Evolutionary conservation across 1,140 invertebrate species (phyloP), one percentile per base, ranked within the genome.

Genomic region (Apis cerana): DNA sequence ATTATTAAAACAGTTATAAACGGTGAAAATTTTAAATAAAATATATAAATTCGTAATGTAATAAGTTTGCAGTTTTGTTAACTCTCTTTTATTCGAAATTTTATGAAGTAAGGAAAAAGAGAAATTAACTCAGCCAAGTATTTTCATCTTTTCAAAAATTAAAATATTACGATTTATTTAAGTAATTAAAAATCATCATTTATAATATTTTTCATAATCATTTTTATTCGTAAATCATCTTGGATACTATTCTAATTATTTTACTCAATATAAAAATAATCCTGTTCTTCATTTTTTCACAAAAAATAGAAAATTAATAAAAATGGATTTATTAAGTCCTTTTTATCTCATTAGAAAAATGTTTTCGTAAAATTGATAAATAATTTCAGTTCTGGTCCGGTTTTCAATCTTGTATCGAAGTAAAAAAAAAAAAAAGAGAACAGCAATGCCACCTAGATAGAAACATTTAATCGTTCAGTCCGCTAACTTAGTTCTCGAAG

Each of bases 401-500:
- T 43, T 27, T 33, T 62, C 10, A 61, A 75, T 61, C 21, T 43
- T 19, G 10, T 48, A 19, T 33, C 23, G 10, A 50, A 19, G 10
- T 58, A 19, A 7, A 23, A 62, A 50, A n/a, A 52, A 19, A 7
- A 23, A 62, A 50, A n/a, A 52, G 33, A 52, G 8, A 9, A 58
- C 43, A 50, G 21, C 33, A 61, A 59, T 23, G 56, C 10, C 61
- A 15, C 11, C 21, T 43, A 43, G 33, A 9, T 9, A 11, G 10
- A 4, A 61, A 5, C 27, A 17, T 65, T 67, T 43, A 67, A 65
- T 67, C 50, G 50, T 27, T 3, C 12, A 43, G 17, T n/a, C 19
- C 27, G 50, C 61, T 76, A 48, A 65, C 50, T 54, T 76, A 17
- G 61, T 62, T 23, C 75, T 43, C 75, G 62, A 77, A 67, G 75